Base-by-base conservation (phyloP, 92 coral and sea anemone genomes). In the Phenganax marumi region DNA sequence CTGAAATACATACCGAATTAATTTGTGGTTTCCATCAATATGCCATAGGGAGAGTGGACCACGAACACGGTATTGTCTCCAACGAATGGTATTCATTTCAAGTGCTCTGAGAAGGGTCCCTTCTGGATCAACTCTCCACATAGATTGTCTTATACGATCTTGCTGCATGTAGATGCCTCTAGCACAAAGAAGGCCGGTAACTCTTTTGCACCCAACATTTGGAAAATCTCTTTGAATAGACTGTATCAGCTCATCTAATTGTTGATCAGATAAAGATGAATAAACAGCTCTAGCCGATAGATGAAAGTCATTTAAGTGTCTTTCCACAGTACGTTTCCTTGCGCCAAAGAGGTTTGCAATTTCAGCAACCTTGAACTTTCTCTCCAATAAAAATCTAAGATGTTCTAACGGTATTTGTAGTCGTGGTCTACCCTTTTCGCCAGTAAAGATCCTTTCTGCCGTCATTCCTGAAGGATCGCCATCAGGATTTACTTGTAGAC, bases 101-200 rank as follows among this genome's bases (percentile, higher is more conserved):
- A 33, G 43, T 33, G 43, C 43, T 33, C 43, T 33, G 43, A 33
- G 43, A 33, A 33, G 43, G 2, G 43, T 33, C 2, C 43, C 43
- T 33, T 33, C 43, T 5, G 43, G 43, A 33, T 33, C 43, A 33
- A 33, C 43, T 33, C 43, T 33, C 43, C 43, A 0, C 43, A 33
- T 33, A 33, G 43, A 33, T 33, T 33, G 43, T 33, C 43, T 33
- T 2, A 33, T 33, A 33, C 43, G 43, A 33, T 33, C 43, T 5
- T 33, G 89, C 52, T 88, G 91, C 22, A 88, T 23, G 71, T 85
- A 69, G 62, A 88, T 52, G 39, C 89, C 91, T 33, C 89, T 68
- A 25, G 79, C 78, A 50, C 70, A 52, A 24, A 85, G 80, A 81
- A 75, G 86, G 26, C 81, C 86, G 48, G 75, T 84, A 61, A 84